phyloP scores from a whole-genome alignment of 2,888 invertebrate genomes.

The Eristalinus sepulchralis region DNA sequence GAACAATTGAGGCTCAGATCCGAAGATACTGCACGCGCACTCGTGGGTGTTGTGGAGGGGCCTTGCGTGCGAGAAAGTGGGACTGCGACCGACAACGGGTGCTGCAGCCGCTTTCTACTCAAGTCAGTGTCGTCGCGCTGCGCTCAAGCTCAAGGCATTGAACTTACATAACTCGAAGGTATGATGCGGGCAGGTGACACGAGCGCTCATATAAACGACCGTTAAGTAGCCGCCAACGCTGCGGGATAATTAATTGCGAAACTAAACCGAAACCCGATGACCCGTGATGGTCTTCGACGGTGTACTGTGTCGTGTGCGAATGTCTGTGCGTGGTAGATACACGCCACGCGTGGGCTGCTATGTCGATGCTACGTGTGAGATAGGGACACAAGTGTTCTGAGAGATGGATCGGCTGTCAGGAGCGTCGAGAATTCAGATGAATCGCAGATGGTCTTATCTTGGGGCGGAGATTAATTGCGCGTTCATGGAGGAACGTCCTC shows the following conservation, averaged over 20 bases:
- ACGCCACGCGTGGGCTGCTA: background rate
- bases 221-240: conserved; percentile 48
- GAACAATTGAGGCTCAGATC: conserved; percentile 8
- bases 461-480: background rate
- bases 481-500: background rate
- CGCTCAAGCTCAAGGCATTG: conserved; percentile 35
- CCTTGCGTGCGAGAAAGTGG: conserved; percentile 29
- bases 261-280: conserved; percentile 3
- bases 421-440: background rate
- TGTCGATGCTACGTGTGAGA: conserved; percentile 54
- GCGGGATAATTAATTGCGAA: conserved; percentile 36
- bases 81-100: conserved; percentile 24
- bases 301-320: background rate
- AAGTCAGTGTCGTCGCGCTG: background rate
- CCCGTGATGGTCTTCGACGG: background rate
- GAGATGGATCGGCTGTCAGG: background rate
- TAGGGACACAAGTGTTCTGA: conserved; percentile 13
- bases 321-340: background rate
- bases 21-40: background rate
- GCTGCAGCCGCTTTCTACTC: conserved; percentile 29
- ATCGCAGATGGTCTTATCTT: background rate
- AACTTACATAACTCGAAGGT: conserved; percentile 55
- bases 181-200: conserved; percentile 13
- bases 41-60: conserved; percentile 1
- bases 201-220: conserved; percentile 60